A percentile compares a stretch with the other conserved stretches of the same genome.
These are phyloP conservation scores for Silurus meridionalis DNA, from an alignment of 2,113 vertebrate genomes.

Conservation along the genomic window DNA sequence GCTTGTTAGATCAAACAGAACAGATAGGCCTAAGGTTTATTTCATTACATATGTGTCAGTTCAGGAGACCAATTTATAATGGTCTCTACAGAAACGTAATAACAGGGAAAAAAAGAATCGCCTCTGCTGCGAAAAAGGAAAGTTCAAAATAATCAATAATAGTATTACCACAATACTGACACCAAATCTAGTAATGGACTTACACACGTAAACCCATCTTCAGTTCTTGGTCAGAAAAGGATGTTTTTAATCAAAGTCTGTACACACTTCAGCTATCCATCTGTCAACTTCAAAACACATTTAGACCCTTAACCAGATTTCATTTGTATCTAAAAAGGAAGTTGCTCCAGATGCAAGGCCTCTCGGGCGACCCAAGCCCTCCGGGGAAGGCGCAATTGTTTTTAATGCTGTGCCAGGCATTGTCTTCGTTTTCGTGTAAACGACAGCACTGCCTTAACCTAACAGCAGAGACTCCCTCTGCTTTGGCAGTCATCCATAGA, in stretches of 20 bases:
- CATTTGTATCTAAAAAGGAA: conserved; percentile 50
- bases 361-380: conserved; percentile 46
- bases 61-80: neutral
- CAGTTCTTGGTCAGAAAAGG: neutral
- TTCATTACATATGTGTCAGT: neutral
- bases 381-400: conserved; percentile 58
- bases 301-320: conserved; percentile 41
- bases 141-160: neutral
- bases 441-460: conserved; percentile 63
- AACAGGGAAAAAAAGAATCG: too few species aligned
- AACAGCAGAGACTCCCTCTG: conserved; percentile 54
- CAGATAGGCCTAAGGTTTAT: conserved; percentile 5
- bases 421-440: conserved; percentile 73
- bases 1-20: conserved; percentile 2
- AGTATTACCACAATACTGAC: neutral
- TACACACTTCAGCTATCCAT: conserved; percentile 56
- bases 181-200: neutral
- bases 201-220: neutral
- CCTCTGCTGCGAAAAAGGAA: neutral
- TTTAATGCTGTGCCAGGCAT: conserved; percentile 75
- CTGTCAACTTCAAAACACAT: conserved; percentile 57
- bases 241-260: conserved; percentile 46
- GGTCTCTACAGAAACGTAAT: neutral
- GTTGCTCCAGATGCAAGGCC: conserved; percentile 62
- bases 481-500: conserved; percentile 64